A percentile compares a stretch with the other conserved stretches of the same genome.
Evolutionary conservation across 2,888 invertebrate genomes (phyloP).

Genomic region (Macrophya annulata): DNA sequence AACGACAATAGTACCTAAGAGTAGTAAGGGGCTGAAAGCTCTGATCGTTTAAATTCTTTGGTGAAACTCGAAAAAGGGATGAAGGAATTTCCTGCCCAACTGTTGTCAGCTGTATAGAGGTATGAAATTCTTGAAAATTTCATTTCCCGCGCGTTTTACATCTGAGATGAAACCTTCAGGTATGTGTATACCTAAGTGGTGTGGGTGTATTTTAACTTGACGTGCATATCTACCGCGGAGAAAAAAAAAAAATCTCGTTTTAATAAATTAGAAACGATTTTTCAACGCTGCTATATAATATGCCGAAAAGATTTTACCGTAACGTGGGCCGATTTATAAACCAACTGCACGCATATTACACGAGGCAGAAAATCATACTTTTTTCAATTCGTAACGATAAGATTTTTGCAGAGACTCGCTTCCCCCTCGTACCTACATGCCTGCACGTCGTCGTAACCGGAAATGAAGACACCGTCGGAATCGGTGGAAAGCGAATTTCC

Average conservation of each 20-base stretch:
- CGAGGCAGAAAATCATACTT: conserved; percentile 1
- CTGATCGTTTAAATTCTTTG: conserved; percentile 31
- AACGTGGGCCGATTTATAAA: not conserved
- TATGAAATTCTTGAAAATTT: conserved; percentile 12
- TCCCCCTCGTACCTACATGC: not conserved
- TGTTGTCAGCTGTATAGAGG: not conserved
- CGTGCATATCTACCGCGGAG: not conserved
- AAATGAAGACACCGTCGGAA: conserved; percentile 42
- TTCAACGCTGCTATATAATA: not conserved
- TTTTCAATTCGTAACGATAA: conserved; percentile 1
- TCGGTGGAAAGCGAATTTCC: conserved; percentile 50
- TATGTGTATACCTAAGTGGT: not conserved
- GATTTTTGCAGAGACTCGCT: not conserved
- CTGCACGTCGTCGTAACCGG: not conserved
- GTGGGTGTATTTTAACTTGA: not conserved
- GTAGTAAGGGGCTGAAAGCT: not conserved
- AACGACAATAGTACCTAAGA: not conserved
- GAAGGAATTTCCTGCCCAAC: conserved; percentile 24
- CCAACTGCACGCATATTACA: not conserved
- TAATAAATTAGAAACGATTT: conserved; percentile 2
- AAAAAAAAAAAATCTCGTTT: not conserved
- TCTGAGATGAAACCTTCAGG: not conserved
- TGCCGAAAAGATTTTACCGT: not conserved
- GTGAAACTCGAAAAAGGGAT: not conserved
- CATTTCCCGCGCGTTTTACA: not conserved